Base-by-base conservation (phyloP, 2,888 invertebrate genomes). In the Leptothorax acervorum region DNA sequence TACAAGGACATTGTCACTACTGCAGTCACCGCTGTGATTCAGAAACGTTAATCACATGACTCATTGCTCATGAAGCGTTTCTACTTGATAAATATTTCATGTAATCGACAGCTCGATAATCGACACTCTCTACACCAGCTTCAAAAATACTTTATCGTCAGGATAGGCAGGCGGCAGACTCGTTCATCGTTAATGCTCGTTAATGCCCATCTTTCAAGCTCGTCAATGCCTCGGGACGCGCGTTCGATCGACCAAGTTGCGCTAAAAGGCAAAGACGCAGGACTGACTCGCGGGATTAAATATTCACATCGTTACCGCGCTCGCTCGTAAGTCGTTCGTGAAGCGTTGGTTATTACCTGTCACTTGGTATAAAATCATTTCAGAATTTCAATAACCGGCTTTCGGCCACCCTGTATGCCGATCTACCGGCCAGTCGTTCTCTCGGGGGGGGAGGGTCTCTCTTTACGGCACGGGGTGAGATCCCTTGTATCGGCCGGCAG, bases 311-410 rank as follows among this genome's bases (percentile, higher is more conserved):
- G 87, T 87, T 85, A 87, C 84, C 82, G 88, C 35, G 8, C 28
- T 73, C 55, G 85, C 68, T 76, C 78, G 55, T 75, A 85, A 90
- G 90, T 91, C 90, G 88, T 85, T 89, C 89, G 89, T 89, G 91
- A 92, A 91, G 90, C 90, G 87, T 86, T 87, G 92, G 89, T 92
- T 92, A 93, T 94, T 94, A 93, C 93, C 94, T 93, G 94, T 94
- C 94, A 93, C 92, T 91, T 90, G 93, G 85, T 92, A 93, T 94
- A 93, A 94, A 93, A 94, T 94, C 93, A 94, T 93, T 92, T 92
- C 91, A 92, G 93, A 92, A 93, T 93, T 94, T 94, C 93, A 93
- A 94, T 94, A 93, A 92, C 90, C 91, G 81, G 70, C 82, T 65
- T 74, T 70, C 71, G 73, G 84, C 23, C 63, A 70, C 35, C 78